These are phyloP conservation scores for Drosophila mojavensis DNA, from an alignment of 1,140 invertebrate species.

Conservation along the genomic window DNA sequence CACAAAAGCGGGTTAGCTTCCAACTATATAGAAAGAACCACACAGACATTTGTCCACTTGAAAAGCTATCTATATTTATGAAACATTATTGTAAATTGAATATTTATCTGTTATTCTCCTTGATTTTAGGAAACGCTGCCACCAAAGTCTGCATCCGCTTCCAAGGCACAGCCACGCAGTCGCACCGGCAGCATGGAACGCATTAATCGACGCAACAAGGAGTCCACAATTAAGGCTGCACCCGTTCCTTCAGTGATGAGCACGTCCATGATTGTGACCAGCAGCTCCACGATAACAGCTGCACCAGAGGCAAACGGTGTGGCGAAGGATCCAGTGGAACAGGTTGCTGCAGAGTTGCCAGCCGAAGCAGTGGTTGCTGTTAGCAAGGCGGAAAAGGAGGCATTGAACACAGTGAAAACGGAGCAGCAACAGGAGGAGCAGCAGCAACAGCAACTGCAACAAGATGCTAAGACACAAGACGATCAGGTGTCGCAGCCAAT, in stretches of 20 bases:
- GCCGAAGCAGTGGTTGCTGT: constrained; percentile 30
- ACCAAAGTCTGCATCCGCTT: constrained; percentile 74
- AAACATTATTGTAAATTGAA: neutral
- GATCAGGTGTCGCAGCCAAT: constrained; percentile 12
- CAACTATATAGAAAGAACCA: no score
- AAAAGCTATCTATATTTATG: neutral
- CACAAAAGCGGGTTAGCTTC: constrained; percentile 85
- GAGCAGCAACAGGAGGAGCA: constrained; percentile 64
- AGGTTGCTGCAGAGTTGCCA: constrained; percentile 26
- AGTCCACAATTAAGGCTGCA: constrained; percentile 60
- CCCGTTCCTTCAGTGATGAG: constrained; percentile 51
- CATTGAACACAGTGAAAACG: constrained; percentile 78
- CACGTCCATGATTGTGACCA: constrained; percentile 72
- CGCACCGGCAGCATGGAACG: constrained; percentile 78
- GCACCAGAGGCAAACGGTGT: constrained; percentile 56
- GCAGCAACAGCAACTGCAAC: constrained; percentile 7
- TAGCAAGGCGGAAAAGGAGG: constrained; percentile 83
- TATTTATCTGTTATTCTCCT: constrained; percentile 6
- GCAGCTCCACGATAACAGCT: constrained; percentile 24
- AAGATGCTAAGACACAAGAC: constrained; percentile 10
- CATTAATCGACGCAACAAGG: constrained; percentile 68
- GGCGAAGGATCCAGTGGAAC: constrained; percentile 40
- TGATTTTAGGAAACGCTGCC: constrained; percentile 58
- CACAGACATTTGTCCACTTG: no score
- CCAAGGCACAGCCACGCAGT: constrained; percentile 67